phyloP scores from a whole-genome alignment of 2,797 vertebrate genomes.

The Gallirallus australis region DNA sequence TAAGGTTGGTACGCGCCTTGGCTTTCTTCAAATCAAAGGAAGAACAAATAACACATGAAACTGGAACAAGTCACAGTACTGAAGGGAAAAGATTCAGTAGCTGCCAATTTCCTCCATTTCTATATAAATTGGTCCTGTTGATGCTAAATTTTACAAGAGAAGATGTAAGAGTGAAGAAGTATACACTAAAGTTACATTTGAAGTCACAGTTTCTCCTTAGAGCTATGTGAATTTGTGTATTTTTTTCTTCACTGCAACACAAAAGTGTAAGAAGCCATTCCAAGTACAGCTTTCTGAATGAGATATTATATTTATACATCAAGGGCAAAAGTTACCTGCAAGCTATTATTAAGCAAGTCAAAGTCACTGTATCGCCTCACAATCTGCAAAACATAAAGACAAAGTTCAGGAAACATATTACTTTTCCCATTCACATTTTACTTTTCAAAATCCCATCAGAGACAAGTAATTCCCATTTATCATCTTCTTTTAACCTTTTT shows the following conservation, averaged over 20 bases:
- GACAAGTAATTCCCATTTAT: neutral
- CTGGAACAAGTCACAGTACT: conserved; percentile 37
- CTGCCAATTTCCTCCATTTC: conserved; percentile 35
- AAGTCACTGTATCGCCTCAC: conserved; percentile 98
- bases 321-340: conserved; percentile 87
- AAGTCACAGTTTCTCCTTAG: neutral
- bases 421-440: neutral
- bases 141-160: neutral
- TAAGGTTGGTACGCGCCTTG: conserved; percentile 38
- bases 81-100: conserved; percentile 23
- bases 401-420: neutral
- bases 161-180: neutral
- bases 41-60: conserved; percentile 35
- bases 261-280: conserved; percentile 6
- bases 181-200: neutral
- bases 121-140: neutral
- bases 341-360: conserved; percentile 92
- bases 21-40: conserved; percentile 30
- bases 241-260: neutral
- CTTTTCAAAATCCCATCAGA: neutral
- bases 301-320: neutral
- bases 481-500: neutral
- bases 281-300: neutral
- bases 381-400: conserved; percentile 84
- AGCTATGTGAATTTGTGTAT: neutral